Base-by-base conservation (phyloP, 2,888 invertebrate species). In the Lasioglossum marginatum region DNA sequence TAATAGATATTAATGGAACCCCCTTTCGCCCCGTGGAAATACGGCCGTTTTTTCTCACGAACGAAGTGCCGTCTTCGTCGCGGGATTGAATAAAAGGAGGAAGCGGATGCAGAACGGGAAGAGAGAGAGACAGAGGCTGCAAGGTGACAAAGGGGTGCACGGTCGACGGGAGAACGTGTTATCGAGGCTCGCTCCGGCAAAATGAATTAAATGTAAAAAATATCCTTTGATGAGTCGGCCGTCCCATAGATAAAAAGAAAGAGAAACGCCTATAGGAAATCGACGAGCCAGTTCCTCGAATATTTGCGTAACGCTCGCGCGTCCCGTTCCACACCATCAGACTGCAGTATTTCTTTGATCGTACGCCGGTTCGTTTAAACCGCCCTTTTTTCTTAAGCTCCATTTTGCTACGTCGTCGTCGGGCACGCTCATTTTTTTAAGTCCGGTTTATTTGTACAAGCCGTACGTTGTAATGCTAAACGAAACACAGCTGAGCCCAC, bases 1-100 rank as follows among this genome's bases (percentile, higher is more conserved):
- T 91, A 91, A 91, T 91, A 89, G 92, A 91, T 90, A 91, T 91
- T 91, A 91, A 91, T 91, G 91, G 87, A 84, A 85, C 10, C 83
- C 80, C 82, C 74, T 83, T 82, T 83, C 72, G 84, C 77, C 75
- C 19, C 85, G 77, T 87, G 77, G 60, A 85, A 90, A 90, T 85
- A 81, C 81, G 73, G 52, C 81, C 63, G 72, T 79, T 90, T 87
- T 89, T 83, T 83, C 75, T 34, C 75, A 79, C 85, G 79, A 78
- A 83, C 79, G 76, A 77, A 75, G 75, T 76, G 79, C 66, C 76
- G 75, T 66, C 83, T 85, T 89, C 75, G 79, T 45, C 52, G 45
- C 52, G 31, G 60, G 77, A 57, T 74, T n/a, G 79, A 86, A 87
- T 82, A 77, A 79, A 77, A 78, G 37, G 16, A 63, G 31, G 23